These are phyloP conservation scores for Ashinkailepas kermadecensis DNA, from an alignment of 2,888 invertebrate species.

Conservation along the genomic window DNA sequence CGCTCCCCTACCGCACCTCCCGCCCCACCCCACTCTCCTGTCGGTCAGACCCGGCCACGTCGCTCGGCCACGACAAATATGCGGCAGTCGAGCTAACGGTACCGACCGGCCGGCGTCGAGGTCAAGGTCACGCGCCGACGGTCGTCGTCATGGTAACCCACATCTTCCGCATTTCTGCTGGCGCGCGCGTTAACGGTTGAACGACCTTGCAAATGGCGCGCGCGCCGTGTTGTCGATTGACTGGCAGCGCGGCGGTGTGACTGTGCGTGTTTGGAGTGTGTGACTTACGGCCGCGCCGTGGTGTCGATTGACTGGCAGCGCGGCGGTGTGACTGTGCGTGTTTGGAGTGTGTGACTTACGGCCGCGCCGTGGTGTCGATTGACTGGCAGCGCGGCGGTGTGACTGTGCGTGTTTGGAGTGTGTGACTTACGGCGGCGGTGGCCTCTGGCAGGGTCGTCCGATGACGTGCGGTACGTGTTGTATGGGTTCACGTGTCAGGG, in stretches of 20 bases:
- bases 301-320: background rate
- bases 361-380: background rate
- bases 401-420: no score
- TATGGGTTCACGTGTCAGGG: no score
- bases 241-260: background rate
- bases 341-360: no score
- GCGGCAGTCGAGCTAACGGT: background rate
- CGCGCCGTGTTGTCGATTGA: background rate
- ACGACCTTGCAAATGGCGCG: background rate
- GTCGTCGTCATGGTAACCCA: slow-evolving; percentile 12
- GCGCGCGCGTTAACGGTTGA: background rate
- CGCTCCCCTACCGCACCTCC: no score
- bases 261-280: background rate
- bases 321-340: no score
- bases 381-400: background rate
- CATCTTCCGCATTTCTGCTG: background rate
- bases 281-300: background rate
- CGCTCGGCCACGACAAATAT: no score
- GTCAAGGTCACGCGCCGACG: background rate
- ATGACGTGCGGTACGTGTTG: no score
- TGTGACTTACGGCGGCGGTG: no score
- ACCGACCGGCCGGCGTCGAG: background rate
- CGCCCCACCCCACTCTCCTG: no score
- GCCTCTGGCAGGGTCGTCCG: no score
- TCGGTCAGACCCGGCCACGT: no score